phyloP scores from a whole-genome alignment of 2,888 invertebrate species.

The Lithophane ornitopus region DNA sequence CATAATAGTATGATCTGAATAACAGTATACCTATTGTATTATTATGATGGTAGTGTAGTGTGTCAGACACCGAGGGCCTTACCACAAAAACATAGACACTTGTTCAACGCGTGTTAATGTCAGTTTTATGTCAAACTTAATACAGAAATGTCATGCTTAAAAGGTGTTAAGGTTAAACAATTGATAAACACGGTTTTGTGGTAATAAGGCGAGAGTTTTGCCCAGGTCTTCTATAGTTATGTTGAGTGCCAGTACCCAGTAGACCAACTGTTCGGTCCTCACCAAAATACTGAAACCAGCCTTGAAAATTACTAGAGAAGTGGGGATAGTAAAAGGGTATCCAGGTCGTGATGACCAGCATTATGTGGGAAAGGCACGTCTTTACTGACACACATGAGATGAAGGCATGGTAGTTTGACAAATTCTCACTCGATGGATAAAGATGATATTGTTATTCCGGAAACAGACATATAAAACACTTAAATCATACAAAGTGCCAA shows the following conservation, averaged over 20 bases:
- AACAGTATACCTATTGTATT: no score
- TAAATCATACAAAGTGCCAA: conserved; percentile 24
- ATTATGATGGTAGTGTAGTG: no score
- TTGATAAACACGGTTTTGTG: no score
- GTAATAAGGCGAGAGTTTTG: no score
- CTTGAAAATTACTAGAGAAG: no score
- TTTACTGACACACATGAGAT: neutral
- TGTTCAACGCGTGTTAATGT: no score
- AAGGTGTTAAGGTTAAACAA: no score
- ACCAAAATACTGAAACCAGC: neutral
- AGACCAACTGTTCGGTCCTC: neutral
- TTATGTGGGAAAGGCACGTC: neutral
- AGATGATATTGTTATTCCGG: neutral
- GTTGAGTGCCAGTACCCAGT: neutral
- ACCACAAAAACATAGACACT: no score
- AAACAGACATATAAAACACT: conserved; percentile 24
- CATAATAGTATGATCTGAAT: no score
- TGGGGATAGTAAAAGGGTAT: neutral
- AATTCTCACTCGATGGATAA: conserved; percentile 1
- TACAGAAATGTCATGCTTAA: no score
- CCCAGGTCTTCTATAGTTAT: neutral
- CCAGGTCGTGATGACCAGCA: neutral
- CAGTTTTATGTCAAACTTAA: no score
- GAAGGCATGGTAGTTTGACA: neutral
- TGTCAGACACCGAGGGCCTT: no score